Evolutionary conservation across 1,140 invertebrate genomes (phyloP).

Genomic region (Phocides pigmalion): DNA sequence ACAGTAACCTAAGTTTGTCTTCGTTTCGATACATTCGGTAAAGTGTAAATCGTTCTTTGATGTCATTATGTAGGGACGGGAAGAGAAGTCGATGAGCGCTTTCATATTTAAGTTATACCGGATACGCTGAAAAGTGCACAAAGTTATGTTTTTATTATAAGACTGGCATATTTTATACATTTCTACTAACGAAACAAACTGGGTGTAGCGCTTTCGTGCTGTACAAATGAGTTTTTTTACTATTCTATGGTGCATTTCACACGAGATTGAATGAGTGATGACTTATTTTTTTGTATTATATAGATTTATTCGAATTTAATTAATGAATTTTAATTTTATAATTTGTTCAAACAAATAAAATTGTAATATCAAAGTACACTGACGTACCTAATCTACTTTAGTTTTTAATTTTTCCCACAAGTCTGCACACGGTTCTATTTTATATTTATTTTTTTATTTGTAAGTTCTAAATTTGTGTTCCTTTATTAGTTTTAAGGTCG

Average conservation of each 20-base stretch:
- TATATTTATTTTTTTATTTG: conserved; percentile 44
- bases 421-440: conserved; percentile 28
- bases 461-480: conserved; percentile 61
- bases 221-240: background rate
- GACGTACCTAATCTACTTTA: background rate
- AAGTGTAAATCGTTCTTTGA: background rate
- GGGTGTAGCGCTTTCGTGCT: background rate
- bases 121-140: conserved; percentile 3
- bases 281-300: conserved; percentile 17
- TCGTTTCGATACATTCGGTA: background rate
- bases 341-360: background rate
- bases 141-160: conserved; percentile 8
- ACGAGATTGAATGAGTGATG: background rate
- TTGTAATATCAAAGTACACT: conserved; percentile 4
- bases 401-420: background rate
- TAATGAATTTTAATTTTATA: background rate
- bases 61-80: background rate
- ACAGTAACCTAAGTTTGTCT: background rate
- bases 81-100: background rate
- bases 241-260: conserved; percentile 17
- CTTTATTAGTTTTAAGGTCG: conserved; percentile 61
- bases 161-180: conserved; percentile 6
- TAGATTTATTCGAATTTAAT: background rate
- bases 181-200: background rate
- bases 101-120: background rate